These are phyloP conservation scores for Acanthococcus lagerstroemiae DNA, from an alignment of 2,888 invertebrate genomes.

Conservation along the genomic window DNA sequence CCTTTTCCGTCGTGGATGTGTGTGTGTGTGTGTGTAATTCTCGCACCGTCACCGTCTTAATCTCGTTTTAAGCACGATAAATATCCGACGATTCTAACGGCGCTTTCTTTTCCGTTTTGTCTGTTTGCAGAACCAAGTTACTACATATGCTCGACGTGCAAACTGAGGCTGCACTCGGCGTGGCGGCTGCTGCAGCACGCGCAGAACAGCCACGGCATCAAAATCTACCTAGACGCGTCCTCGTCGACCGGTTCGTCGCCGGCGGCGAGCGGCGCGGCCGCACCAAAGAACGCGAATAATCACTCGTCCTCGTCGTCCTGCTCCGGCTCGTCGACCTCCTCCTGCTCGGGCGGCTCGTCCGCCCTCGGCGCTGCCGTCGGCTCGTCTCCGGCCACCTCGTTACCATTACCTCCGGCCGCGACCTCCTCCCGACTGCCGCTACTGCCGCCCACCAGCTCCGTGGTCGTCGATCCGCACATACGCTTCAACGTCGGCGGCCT, in stretches of 20 bases:
- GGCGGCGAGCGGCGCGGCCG: constrained; percentile 36
- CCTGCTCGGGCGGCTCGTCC: constrained; percentile 47
- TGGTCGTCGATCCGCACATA: constrained; percentile 53
- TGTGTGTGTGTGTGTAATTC: neutral
- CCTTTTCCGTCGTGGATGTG: too few species aligned
- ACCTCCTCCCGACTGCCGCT: constrained; percentile 36
- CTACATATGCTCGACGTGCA: constrained; percentile 89
- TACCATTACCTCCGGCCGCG: constrained; percentile 36
- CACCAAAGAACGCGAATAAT: constrained; percentile 43
- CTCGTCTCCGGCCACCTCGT: constrained; percentile 41
- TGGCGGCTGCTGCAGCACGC: constrained; percentile 93
- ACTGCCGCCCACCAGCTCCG: constrained; percentile 48
- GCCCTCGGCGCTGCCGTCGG: constrained; percentile 45
- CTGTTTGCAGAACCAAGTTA: constrained; percentile 75
- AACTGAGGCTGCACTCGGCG: constrained; percentile 81
- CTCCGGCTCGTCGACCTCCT: constrained; percentile 44
- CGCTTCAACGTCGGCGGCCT: constrained; percentile 64
- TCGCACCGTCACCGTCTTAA: constrained; percentile 12
- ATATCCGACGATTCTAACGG: too few species aligned
- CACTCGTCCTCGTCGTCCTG: constrained; percentile 40
- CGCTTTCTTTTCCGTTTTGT: neutral
- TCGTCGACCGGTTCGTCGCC: constrained; percentile 36
- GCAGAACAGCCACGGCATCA: constrained; percentile 85
- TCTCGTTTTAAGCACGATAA: constrained; percentile 12
- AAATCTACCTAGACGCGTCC: constrained; percentile 67